These are phyloP conservation scores for Sebastes matsubarae DNA, from an alignment of 2,797 vertebrate species.

Conservation along the genomic window DNA sequence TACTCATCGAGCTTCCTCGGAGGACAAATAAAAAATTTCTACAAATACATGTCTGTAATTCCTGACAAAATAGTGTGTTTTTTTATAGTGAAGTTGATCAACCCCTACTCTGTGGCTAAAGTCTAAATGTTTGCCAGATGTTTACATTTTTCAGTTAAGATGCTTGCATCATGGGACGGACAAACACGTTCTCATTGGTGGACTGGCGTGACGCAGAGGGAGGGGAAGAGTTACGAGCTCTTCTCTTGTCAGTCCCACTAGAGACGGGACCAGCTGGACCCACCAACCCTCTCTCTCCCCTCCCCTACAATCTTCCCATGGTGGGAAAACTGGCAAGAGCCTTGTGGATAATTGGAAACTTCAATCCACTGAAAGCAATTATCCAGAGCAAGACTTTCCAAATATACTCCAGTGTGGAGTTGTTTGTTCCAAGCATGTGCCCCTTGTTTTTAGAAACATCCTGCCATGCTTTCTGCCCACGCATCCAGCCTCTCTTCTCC, in stretches of 20 bases:
- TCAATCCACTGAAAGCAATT: conserved; percentile 81
- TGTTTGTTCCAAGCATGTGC: conserved; percentile 53
- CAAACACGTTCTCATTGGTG: conserved; percentile 70
- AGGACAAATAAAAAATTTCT: background rate
- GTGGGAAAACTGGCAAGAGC: conserved; percentile 67
- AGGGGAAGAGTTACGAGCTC: conserved; percentile 59
- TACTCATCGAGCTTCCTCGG: background rate
- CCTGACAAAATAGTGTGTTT: conserved; percentile 3
- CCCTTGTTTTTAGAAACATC: conserved; percentile 52
- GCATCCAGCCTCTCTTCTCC: conserved; percentile 18
- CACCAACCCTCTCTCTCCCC: conserved; percentile 38
- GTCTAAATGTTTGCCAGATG: conserved; percentile 83
- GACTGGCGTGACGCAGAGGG: conserved; percentile 56
- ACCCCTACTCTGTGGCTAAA: conserved; percentile 48
- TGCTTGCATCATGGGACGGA: conserved; percentile 74
- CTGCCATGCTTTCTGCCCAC: conserved; percentile 18
- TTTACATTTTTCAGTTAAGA: conserved; percentile 82
- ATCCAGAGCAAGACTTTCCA: conserved; percentile 75
- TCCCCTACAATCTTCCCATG: conserved; percentile 52
- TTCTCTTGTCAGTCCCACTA: conserved; percentile 52
- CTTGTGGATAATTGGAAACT: conserved; percentile 79
- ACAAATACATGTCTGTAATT: conserved; percentile 7
- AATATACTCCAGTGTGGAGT: conserved; percentile 71
- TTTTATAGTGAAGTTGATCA: conserved; percentile 46
- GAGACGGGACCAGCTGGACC: conserved; percentile 74